These are phyloP conservation scores for Trachelus tabidus DNA, from an alignment of 2,888 invertebrate genomes.

Conservation along the genomic window DNA sequence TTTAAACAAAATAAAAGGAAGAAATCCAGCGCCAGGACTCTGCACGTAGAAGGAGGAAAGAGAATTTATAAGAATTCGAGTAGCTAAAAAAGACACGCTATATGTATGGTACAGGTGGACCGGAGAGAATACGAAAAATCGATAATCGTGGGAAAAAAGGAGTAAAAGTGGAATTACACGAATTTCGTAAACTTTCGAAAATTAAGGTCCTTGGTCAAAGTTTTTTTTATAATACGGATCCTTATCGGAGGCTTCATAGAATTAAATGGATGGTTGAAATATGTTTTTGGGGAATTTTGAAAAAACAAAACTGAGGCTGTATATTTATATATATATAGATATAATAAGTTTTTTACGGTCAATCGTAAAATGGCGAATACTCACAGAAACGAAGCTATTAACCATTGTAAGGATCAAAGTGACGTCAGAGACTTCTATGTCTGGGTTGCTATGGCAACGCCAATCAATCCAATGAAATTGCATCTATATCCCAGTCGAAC, in stretches of 20 bases:
- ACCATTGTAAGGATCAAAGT: slow-evolving; percentile 23
- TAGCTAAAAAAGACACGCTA: slow-evolving; percentile 6
- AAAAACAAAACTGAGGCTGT: neutral
- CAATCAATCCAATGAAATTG: slow-evolving; percentile 53
- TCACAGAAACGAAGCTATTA: neutral
- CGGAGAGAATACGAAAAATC: slow-evolving; percentile 10
- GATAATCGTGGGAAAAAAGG: neutral
- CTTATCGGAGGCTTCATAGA: neutral
- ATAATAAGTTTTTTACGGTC: neutral
- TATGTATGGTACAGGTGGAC: slow-evolving; percentile 22
- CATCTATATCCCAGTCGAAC: slow-evolving; percentile 41
- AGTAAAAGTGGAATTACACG: neutral
- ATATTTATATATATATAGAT: neutral
- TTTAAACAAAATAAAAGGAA: slow-evolving; percentile 28
- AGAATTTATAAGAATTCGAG: slow-evolving; percentile 24
- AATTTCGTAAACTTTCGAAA: neutral
- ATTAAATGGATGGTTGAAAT: neutral
- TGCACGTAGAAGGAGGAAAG: neutral
- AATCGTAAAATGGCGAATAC: neutral
- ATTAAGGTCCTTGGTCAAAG: neutral
- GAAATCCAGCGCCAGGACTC: neutral
- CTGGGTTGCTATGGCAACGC: slow-evolving; percentile 43
- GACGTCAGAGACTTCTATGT: slow-evolving; percentile 32
- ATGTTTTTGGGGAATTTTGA: neutral
- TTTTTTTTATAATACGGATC: neutral